A percentile compares a stretch with the other conserved stretches of the same genome.
Evolutionary conservation across 2,888 invertebrate species (phyloP).

Genomic region (Tachina grossa): DNA sequence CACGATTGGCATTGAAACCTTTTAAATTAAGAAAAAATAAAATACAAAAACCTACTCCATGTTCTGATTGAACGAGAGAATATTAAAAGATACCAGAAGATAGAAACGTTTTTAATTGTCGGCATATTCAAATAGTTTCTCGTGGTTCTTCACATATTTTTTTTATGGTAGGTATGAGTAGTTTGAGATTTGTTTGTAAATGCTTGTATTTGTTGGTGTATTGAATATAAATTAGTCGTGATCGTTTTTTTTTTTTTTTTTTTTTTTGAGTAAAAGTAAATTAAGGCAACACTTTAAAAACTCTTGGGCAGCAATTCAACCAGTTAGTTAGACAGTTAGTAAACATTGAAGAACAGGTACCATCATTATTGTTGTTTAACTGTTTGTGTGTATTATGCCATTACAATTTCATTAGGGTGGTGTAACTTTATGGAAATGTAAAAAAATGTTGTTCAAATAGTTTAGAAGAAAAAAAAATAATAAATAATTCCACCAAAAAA

Average conservation of each 20-base stretch:
- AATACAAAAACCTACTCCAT: neutral
- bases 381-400: neutral
- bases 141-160: conserved; percentile 13
- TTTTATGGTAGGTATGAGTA: no score
- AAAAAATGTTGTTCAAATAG: neutral
- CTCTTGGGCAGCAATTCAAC: neutral
- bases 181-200: conserved; percentile 17
- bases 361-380: neutral
- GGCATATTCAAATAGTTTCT: conserved; percentile 45
- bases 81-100: neutral
- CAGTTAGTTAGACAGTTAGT: conserved; percentile 24
- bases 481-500: no score
- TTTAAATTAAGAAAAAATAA: neutral
- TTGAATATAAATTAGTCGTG: conserved; percentile 24
- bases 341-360: conserved; percentile 48
- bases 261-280: conserved; percentile 2
- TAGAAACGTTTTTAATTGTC: conserved; percentile 55
- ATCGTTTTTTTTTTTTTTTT: neutral
- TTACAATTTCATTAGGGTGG: conserved; percentile 16
- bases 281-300: no score
- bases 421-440: neutral
- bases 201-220: conserved; percentile 21
- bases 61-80: neutral
- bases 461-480: no score
- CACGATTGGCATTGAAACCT: neutral